A percentile compares a stretch with the other conserved stretches of the same genome.
These are phyloP conservation scores for Darevskia mixta DNA, from an alignment of 2,797 vertebrate species.

Conservation along the genomic window DNA sequence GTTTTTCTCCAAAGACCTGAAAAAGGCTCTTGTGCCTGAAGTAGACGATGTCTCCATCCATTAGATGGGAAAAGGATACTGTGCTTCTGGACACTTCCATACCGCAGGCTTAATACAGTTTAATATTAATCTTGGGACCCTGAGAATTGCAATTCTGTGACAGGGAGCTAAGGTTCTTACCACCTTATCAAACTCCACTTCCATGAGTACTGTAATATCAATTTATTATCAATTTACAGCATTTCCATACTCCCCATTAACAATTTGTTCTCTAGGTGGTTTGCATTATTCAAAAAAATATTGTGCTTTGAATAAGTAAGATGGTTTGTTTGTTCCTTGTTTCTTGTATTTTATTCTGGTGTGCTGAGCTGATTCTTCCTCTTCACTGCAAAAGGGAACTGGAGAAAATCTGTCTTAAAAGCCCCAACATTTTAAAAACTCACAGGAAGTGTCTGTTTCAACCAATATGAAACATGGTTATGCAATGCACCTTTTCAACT, in stretches of 20 bases:
- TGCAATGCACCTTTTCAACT: constrained; percentile 66
- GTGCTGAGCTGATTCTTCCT: constrained; percentile 86
- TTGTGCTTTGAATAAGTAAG: constrained; percentile 89
- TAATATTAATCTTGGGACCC: background rate
- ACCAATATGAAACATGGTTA: constrained; percentile 57
- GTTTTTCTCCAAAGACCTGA: no score
- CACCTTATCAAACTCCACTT: no score
- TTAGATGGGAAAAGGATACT: no score
- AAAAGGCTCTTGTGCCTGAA: no score
- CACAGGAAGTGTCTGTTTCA: constrained; percentile 60
- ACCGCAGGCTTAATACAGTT: background rate
- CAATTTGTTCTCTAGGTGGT: no score
- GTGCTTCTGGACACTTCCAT: background rate
- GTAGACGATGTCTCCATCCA: no score
- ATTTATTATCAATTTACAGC: no score
- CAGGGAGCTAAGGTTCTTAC: no score
- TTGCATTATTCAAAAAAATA: constrained; percentile 72
- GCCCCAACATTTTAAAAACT: constrained; percentile 71
- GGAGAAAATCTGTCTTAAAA: constrained; percentile 78
- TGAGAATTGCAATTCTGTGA: no score
- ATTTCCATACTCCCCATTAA: no score
- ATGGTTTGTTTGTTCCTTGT: constrained; percentile 81
- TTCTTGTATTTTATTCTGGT: constrained; percentile 79
- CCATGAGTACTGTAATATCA: no score
- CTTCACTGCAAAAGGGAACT: constrained; percentile 84